Base-by-base conservation (phyloP, 1,140 invertebrate species). In the Cherax quadricarinatus region DNA sequence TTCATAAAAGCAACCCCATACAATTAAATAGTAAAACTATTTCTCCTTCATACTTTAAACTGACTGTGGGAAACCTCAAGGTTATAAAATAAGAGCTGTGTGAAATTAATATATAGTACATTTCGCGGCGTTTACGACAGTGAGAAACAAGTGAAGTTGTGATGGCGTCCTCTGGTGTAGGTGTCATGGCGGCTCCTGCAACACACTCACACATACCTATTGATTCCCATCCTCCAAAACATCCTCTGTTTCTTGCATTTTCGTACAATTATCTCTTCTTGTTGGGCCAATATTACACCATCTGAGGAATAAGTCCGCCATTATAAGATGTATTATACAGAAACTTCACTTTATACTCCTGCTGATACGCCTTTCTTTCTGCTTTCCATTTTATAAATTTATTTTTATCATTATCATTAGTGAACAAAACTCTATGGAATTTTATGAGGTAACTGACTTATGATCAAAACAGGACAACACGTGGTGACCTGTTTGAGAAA, bases 381-480 rank as follows among this genome's bases (percentile, higher is more conserved):
- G 30, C 30, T 57, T 57, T 57, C 53, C 53, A 57, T 57, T 9
- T 14, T 57, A 9, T 9, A 57, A 7, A 57, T 9, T 57, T 57
- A 14, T 57, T 7, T 41, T 57, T 57, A 57, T 84, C 62, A 21
- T 86, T 66, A 51, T 73, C 9, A 70, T 53, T 51, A 75, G 66
- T 75, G 85, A 75, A 75, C 48, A 75, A 75, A 86, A 75, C 51
- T 53, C n/a, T 48, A 18, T 57, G 75, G 57, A 53, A 80, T 78
- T 62, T n/a, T 86, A 75, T 12, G 21, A n/a, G 78, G 78, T 30
- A 60, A 60, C 51, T 79, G 57, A 88, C 51, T 88, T 88, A 88
- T 80, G 86, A 88, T 88, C 86, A 88, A 88, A 88, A 88, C 86
- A 88, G 86, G 86, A 75, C 51, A 88, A 62, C 86, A 88, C 86